Evolutionary conservation across 1,140 invertebrate genomes (phyloP).

Genomic region (Aphelenchoides fujianensis): DNA sequence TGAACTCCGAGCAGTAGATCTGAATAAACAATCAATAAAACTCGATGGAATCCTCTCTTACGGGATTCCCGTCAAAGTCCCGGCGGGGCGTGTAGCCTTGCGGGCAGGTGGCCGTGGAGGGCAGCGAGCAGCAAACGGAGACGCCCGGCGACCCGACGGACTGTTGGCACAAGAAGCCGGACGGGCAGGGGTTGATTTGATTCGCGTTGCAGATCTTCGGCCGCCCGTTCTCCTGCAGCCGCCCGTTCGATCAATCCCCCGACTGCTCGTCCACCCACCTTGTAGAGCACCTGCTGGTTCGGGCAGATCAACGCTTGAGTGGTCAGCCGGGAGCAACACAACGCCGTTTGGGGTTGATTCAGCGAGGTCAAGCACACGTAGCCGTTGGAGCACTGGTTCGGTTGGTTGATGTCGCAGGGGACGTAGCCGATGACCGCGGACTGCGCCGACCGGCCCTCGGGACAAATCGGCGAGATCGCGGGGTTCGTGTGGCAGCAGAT

Average conservation of each 20-base stretch:
- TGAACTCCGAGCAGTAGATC: conserved; percentile 42
- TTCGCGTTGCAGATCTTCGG: conserved; percentile 32
- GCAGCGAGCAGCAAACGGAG: conserved; percentile 49
- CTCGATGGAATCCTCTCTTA: conserved; percentile 19
- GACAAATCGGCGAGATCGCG: conserved; percentile 38
- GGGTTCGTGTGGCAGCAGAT: conserved; percentile 43
- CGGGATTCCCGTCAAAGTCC: conserved; percentile 36
- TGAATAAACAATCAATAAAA: conserved; percentile 28
- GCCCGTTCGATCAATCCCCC: conserved; percentile 17
- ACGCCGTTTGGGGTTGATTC: conserved; percentile 29
- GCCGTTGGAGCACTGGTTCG: conserved; percentile 31
- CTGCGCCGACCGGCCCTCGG: conserved; percentile 33
- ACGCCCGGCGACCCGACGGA: conserved; percentile 38
- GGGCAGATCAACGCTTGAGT: conserved; percentile 37
- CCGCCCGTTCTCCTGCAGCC: conserved; percentile 35
- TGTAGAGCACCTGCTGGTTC: conserved; percentile 42
- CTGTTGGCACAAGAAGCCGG: conserved; percentile 44
- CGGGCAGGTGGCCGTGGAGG: conserved; percentile 40
- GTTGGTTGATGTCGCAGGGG: conserved; percentile 33
- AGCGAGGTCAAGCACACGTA: conserved; percentile 34
- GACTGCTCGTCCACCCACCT: conserved; percentile 30
- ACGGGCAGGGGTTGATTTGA: conserved; percentile 34
- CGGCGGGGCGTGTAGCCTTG: conserved; percentile 33
- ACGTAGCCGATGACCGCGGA: conserved; percentile 43
- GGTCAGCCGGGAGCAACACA: conserved; percentile 37